These are phyloP conservation scores for Ceyx melanurus DNA, from an alignment of 2,113 vertebrate genomes.

Conservation along the genomic window DNA sequence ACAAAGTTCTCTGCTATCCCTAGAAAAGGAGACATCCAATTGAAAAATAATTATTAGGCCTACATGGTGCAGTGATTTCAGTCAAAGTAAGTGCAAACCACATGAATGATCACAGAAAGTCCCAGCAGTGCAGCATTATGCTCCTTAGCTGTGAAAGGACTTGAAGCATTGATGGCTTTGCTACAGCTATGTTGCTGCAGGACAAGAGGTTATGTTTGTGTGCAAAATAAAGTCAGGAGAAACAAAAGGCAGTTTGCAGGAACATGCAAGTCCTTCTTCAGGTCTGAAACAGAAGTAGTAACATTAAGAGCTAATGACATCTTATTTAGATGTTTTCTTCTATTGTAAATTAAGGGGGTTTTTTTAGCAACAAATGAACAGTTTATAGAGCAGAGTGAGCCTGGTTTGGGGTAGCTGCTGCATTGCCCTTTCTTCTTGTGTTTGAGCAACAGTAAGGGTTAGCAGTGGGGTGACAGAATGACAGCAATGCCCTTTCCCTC, in stretches of 20 bases:
- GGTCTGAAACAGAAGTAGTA: not conserved
- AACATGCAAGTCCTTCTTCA: not conserved
- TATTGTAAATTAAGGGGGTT: not conserved
- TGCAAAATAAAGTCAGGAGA: not conserved
- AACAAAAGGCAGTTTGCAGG: not conserved
- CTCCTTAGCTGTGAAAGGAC: not conserved
- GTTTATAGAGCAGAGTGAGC: not conserved
- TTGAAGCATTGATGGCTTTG: not conserved
- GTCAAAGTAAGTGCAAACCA: not conserved
- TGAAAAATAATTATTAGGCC: constrained; percentile 8
- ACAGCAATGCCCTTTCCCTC: not conserved
- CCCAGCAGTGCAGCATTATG: not conserved
- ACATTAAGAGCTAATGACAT: not conserved
- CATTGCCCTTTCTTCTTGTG: not conserved
- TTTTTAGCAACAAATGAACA: not conserved
- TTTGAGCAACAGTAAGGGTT: not conserved
- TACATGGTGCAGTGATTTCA: not conserved
- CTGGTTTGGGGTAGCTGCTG: not conserved
- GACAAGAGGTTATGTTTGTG: not conserved
- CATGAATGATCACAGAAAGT: not conserved
- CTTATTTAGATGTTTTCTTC: not conserved
- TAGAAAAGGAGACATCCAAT: not conserved
- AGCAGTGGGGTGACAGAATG: no score
- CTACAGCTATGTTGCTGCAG: not conserved
- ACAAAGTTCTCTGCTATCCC: not conserved